Evolutionary conservation across 2,888 invertebrate species (phyloP).

Genomic region (Phengaris alcon): DNA sequence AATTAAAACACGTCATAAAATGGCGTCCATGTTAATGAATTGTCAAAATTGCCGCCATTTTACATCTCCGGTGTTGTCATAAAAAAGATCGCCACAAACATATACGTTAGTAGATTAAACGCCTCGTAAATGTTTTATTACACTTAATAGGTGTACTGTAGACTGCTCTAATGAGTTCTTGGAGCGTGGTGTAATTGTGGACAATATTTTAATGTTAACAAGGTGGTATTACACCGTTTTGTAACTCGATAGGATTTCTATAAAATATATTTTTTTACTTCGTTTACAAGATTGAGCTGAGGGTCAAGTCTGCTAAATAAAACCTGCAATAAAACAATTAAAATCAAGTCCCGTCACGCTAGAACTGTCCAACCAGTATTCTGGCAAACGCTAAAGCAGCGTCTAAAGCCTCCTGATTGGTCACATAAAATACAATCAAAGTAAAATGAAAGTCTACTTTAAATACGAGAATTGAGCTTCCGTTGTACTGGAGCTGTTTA

Average conservation of each 20-base stretch:
- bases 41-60: conserved; percentile 11
- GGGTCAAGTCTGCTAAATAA: too few relatives aligned
- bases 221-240: conserved; percentile 33
- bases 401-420: too few relatives aligned
- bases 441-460: too few relatives aligned
- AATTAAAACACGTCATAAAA: background rate
- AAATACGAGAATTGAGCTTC: too few relatives aligned
- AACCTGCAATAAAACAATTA: too few relatives aligned
- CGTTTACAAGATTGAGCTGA: too few relatives aligned
- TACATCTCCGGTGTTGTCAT: conserved; percentile 17
- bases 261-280: background rate
- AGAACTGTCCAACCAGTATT: too few relatives aligned
- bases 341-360: too few relatives aligned
- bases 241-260: background rate
- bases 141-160: conserved; percentile 32
- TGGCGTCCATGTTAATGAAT: conserved; percentile 2
- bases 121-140: conserved; percentile 32
- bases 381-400: too few relatives aligned
- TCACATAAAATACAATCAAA: too few relatives aligned
- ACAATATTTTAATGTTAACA: conserved; percentile 35
- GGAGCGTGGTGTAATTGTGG: conserved; percentile 27
- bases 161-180: conserved; percentile 42
- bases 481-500: too few relatives aligned
- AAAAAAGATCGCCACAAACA: conserved; percentile 24
- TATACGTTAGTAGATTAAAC: conserved; percentile 29